Evolutionary conservation across 2,888 invertebrate genomes (phyloP).

Genomic region (Andrena chrysosceles): DNA sequence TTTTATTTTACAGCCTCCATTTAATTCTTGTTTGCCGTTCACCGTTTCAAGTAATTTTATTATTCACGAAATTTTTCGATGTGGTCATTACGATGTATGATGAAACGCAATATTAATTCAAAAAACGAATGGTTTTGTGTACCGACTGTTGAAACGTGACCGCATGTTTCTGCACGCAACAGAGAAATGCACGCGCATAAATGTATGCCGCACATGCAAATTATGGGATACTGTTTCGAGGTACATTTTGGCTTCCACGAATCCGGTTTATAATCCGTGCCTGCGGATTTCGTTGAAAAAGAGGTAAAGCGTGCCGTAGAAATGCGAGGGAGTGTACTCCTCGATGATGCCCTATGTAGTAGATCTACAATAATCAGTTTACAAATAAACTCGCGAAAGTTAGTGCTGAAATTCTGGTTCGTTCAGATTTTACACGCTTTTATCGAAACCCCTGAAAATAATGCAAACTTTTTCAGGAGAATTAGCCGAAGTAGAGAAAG

Average conservation of each 20-base stretch:
- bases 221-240: conserved; percentile 28
- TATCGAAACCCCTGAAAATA: not conserved
- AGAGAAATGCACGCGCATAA: conserved; percentile 33
- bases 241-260: conserved; percentile 26
- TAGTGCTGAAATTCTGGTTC: not conserved
- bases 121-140: not conserved
- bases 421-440: not conserved
- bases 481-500: not conserved
- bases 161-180: not conserved
- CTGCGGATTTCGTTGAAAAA: conserved; percentile 1
- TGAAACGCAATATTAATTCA: not conserved
- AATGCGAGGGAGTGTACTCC: not conserved
- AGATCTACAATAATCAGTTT: not conserved
- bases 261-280: not conserved
- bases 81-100: not conserved
- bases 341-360: not conserved
- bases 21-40: not conserved
- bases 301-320: not conserved
- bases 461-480: not conserved
- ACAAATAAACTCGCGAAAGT: not conserved
- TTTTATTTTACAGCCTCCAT: not conserved
- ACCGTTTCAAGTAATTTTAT: not conserved
- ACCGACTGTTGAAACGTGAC: not conserved
- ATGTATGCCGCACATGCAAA: conserved; percentile 31
- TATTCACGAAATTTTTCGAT: not conserved